Conservation (phyloP, 2,888 invertebrate genomes). For the Idaea biselata region DNA sequence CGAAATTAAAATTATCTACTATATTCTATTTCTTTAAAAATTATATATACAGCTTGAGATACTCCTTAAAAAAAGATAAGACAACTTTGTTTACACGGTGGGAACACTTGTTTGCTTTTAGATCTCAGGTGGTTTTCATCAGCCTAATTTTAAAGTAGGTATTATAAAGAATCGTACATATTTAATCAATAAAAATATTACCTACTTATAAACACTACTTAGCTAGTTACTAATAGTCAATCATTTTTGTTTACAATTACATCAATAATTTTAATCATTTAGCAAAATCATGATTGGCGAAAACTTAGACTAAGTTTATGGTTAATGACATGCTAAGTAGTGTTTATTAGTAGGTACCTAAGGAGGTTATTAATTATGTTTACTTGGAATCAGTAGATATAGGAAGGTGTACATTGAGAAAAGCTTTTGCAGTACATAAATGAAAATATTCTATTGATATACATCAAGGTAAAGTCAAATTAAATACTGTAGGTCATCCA, state of each 20-base stretch:
- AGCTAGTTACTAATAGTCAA: not conserved
- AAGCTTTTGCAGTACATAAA: not conserved
- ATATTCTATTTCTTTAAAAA: conserved; percentile 49
- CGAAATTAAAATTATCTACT: conserved; percentile 27
- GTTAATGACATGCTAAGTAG: not conserved
- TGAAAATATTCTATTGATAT: not conserved
- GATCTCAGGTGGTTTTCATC: conserved; percentile 68
- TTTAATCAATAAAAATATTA: not conserved
- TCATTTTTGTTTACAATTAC: not conserved
- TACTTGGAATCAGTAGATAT: not conserved
- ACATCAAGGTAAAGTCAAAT: not conserved
- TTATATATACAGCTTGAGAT: conserved; percentile 59
- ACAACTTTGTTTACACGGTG: conserved; percentile 74
- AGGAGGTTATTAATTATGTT: not conserved
- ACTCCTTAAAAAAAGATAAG: conserved; percentile 54
- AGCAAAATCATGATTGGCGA: not conserved
- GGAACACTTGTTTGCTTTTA: conserved; percentile 70
- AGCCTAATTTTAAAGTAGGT: conserved; percentile 32
- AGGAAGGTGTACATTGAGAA: not conserved
- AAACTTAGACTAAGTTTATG: not conserved
- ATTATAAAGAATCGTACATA: conserved; percentile 11
- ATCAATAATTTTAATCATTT: no score
- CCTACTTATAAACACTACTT: not conserved
- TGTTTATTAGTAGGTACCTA: not conserved
- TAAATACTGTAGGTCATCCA: conserved; percentile 18